phyloP scores from a whole-genome alignment of 1,140 invertebrate genomes.

The Nymphalis io region DNA sequence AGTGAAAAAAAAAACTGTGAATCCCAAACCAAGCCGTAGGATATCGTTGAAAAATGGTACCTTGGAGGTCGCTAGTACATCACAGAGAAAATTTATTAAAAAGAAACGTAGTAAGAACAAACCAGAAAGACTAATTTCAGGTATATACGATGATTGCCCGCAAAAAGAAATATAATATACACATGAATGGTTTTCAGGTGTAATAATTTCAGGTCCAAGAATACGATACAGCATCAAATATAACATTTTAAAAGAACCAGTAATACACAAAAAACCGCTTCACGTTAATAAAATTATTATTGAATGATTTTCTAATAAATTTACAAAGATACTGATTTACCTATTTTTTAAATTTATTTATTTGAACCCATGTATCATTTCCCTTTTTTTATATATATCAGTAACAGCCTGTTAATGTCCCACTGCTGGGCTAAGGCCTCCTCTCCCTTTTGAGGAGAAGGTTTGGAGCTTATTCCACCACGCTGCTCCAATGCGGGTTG shows the following conservation, averaged over 20 bases:
- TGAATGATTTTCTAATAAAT: constrained; percentile 6
- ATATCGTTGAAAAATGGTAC: constrained; percentile 9
- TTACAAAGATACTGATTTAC: background rate
- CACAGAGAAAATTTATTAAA: constrained; percentile 12
- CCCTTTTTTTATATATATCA: too few species aligned
- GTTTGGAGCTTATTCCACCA: too few species aligned
- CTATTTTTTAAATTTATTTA: background rate
- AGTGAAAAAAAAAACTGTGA: constrained; percentile 13
- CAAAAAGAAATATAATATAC: constrained; percentile 3
- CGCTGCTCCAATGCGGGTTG: too few species aligned
- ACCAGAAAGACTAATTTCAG: constrained; percentile 5
- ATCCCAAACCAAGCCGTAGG: constrained; percentile 6
- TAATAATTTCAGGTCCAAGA: constrained; percentile 21
- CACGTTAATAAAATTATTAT: constrained; percentile 30
- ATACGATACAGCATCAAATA: constrained; percentile 12
- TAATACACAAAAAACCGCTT: constrained; percentile 15
- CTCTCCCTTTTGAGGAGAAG: too few species aligned
- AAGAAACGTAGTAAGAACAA: constrained; percentile 20
- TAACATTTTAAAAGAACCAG: background rate
- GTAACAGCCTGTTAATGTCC: too few species aligned
- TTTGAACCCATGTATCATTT: too few species aligned
- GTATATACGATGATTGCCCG: background rate
- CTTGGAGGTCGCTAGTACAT: constrained; percentile 3
- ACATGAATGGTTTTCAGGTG: background rate
- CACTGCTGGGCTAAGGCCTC: too few species aligned